Conservation (phyloP, 1,140 invertebrate species). For the Pollicipes pollicipes region DNA sequence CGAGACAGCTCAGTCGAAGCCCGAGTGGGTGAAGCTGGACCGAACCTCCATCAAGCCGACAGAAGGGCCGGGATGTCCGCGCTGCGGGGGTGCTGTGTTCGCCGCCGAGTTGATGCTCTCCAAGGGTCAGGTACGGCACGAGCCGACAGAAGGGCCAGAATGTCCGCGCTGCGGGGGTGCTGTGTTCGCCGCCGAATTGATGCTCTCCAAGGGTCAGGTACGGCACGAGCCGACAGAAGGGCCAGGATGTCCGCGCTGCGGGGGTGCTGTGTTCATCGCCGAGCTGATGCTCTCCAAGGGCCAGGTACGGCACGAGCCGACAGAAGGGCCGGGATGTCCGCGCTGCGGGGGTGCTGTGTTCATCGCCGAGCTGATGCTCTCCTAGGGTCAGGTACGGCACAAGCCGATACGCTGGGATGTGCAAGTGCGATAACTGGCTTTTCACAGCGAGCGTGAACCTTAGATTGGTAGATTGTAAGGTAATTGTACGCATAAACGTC, state of each 20-base stretch:
- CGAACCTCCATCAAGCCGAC: not conserved
- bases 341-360: not conserved
- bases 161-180: not conserved
- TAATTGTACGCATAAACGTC: too few relatives aligned
- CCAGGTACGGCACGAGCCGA: not conserved
- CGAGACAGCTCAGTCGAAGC: too few relatives aligned
- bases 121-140: not conserved
- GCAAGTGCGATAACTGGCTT: too few relatives aligned
- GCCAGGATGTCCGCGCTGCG: not conserved
- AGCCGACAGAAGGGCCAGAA: not conserved
- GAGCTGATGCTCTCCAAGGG: too few relatives aligned
- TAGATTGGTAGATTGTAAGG: too few relatives aligned
- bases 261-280: not conserved
- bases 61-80: not conserved
- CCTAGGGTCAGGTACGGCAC: not conserved
- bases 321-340: not conserved
- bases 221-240: not conserved
- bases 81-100: not conserved
- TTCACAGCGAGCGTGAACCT: too few relatives aligned
- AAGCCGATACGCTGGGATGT: too few relatives aligned
- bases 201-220: too few relatives aligned
- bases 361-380: not conserved
- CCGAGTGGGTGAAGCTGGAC: too few relatives aligned
- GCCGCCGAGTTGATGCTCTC: not conserved
- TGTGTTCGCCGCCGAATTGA: not conserved